Percentiles rank a stretch among this genome's conserved stretches.
These are phyloP conservation scores for Ascaphus truei DNA, from an alignment of 2,113 vertebrate species.

Conservation along the genomic window DNA sequence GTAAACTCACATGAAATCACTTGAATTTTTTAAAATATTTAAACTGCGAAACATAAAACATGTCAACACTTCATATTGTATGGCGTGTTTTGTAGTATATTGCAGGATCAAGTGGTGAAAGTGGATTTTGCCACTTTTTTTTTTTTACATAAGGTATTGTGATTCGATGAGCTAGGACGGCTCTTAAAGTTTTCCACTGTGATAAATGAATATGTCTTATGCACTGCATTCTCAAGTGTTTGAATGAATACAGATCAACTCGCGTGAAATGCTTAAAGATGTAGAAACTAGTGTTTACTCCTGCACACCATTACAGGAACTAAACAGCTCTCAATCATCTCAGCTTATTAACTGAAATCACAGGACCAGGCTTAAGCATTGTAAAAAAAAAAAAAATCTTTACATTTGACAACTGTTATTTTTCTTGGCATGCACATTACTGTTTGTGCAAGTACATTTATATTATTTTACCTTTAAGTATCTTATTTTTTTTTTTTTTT, in stretches of 20 bases:
- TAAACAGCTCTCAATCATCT: conserved; percentile 28
- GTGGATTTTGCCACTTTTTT: not conserved
- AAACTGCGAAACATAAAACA: conserved; percentile 13
- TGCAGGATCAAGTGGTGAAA: not conserved
- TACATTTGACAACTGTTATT: conserved; percentile 1
- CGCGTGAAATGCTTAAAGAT: conserved; percentile 18
- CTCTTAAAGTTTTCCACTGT: not conserved
- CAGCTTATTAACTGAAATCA: conserved; percentile 15
- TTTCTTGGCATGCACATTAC: not conserved
- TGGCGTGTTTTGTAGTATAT: conserved; percentile 15
- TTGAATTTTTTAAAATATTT: conserved; percentile 24
- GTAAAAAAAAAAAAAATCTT: not conserved
- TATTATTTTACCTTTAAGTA: too few species aligned
- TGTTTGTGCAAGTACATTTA: too few species aligned
- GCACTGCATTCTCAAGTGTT: not conserved
- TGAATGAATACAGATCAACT: conserved; percentile 21
- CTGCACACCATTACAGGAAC: conserved; percentile 12
- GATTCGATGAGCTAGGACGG: not conserved
- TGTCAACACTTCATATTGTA: conserved; percentile 5
- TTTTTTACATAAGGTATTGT: not conserved
- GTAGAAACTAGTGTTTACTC: conserved; percentile 15
- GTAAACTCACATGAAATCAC: conserved; percentile 25
- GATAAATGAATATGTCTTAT: conserved; percentile 17
- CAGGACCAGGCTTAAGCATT: not conserved
- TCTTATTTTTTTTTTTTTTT: too few species aligned